A percentile compares a stretch with the other conserved stretches of the same genome.
phyloP scores from a whole-genome alignment of 2,797 vertebrate species.

The Cirrhinus molitorella region DNA sequence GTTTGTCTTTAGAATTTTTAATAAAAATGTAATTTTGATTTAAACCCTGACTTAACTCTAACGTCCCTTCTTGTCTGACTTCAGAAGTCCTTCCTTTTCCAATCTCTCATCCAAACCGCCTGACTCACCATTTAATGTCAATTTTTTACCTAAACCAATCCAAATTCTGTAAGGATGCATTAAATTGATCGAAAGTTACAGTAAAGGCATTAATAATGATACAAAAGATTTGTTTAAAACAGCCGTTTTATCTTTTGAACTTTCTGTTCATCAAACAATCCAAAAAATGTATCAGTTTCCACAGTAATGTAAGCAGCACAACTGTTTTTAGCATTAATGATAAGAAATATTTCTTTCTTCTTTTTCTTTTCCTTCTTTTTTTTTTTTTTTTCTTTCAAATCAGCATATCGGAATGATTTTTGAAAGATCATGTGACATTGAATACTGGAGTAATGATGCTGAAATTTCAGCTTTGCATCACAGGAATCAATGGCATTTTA shows the following conservation, averaged over 20 bases:
- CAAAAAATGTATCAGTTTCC: not conserved
- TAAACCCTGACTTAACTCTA: not conserved
- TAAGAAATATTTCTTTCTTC: not conserved
- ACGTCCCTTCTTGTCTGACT: not conserved
- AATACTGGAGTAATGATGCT: not conserved
- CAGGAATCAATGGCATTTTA: not conserved
- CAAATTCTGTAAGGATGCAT: not conserved
- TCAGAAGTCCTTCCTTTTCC: not conserved
- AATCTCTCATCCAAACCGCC: not conserved
- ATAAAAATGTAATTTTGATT: not conserved
- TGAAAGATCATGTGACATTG: not conserved
- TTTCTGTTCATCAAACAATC: not conserved
- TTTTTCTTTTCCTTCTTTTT: too few species aligned
- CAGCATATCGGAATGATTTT: not conserved
- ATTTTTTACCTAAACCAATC: not conserved
- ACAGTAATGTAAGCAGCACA: not conserved
- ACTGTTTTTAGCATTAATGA: not conserved
- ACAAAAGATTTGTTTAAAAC: not conserved
- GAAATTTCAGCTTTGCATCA: not conserved
- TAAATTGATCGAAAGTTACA: not conserved
- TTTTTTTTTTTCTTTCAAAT: not conserved
- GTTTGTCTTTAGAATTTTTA: slow-evolving; percentile 6
- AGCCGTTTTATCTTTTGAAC: not conserved
- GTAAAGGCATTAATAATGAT: not conserved
- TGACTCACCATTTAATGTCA: not conserved